These are phyloP conservation scores for Rhyacophila brunnea DNA, from an alignment of 1,140 invertebrate genomes.

Conservation along the genomic window DNA sequence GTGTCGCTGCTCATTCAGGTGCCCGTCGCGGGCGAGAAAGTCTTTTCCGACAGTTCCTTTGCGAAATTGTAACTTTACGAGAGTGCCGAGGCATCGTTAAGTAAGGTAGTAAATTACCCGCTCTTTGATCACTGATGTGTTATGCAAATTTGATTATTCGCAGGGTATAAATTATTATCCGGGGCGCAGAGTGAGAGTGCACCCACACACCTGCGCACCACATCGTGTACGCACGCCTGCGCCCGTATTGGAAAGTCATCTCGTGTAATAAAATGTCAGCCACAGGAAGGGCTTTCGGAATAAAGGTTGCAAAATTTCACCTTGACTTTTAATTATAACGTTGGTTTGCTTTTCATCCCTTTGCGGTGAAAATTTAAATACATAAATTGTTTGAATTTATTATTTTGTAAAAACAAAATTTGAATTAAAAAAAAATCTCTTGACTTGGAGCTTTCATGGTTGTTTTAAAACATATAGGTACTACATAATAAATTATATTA, in stretches of 20 bases:
- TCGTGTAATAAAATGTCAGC: no score
- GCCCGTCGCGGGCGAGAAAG: background rate
- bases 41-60: background rate
- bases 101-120: constrained; percentile 32
- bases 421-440: no score
- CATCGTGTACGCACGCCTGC: background rate
- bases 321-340: no score
- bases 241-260: background rate
- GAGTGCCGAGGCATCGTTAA: constrained; percentile 9
- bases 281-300: no score
- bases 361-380: no score
- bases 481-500: no score
- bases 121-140: constrained; percentile 35
- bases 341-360: no score
- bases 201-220: background rate
- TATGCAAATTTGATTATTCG: constrained; percentile 36
- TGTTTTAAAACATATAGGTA: no score
- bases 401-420: no score
- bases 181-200: background rate
- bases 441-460: no score
- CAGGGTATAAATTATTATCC: constrained; percentile 34
- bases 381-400: no score
- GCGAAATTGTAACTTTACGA: constrained; percentile 5
- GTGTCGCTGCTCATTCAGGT: background rate
- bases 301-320: no score